phyloP scores from a whole-genome alignment of 2,888 invertebrate species.

The Cyclophora albipunctata region DNA sequence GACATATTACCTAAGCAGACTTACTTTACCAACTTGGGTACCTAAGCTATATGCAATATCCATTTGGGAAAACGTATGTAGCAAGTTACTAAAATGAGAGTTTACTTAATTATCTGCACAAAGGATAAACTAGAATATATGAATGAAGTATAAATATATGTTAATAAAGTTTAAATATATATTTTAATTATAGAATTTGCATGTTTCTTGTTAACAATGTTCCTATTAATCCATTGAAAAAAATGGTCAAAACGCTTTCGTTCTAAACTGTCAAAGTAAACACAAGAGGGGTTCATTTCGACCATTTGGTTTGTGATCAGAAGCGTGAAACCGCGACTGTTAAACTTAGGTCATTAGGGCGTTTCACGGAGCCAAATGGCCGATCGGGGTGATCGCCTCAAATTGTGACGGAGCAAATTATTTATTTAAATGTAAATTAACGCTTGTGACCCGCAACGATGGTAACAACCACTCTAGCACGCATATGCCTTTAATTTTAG shows the following conservation, averaged over 20 bases:
- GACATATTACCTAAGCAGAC: too few relatives aligned
- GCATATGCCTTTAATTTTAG: slow-evolving; percentile 56
- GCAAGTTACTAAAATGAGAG: too few relatives aligned
- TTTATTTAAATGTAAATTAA: slow-evolving; percentile 72
- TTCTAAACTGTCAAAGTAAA: too few relatives aligned
- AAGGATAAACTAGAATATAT: too few relatives aligned
- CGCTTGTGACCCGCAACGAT: slow-evolving; percentile 38
- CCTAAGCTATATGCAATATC: too few relatives aligned
- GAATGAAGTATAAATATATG: not conserved
- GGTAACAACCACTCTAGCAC: slow-evolving; percentile 30
- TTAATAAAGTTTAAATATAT: not conserved
- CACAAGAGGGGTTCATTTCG: not conserved
- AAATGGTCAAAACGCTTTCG: too few relatives aligned
- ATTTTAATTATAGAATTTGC: not conserved
- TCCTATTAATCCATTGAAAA: too few relatives aligned
- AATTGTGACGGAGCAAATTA: slow-evolving; percentile 53
- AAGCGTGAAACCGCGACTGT: slow-evolving; percentile 69
- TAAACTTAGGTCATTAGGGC: slow-evolving; percentile 56
- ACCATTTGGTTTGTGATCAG: slow-evolving; percentile 29
- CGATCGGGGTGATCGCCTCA: slow-evolving; percentile 29
- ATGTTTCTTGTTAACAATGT: too few relatives aligned
- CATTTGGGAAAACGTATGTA: too few relatives aligned
- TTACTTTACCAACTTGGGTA: too few relatives aligned
- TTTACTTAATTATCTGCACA: too few relatives aligned
- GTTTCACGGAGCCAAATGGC: slow-evolving; percentile 60